These are phyloP conservation scores for Hypsopygia costalis DNA, from an alignment of 2,888 invertebrate species.

Conservation along the genomic window DNA sequence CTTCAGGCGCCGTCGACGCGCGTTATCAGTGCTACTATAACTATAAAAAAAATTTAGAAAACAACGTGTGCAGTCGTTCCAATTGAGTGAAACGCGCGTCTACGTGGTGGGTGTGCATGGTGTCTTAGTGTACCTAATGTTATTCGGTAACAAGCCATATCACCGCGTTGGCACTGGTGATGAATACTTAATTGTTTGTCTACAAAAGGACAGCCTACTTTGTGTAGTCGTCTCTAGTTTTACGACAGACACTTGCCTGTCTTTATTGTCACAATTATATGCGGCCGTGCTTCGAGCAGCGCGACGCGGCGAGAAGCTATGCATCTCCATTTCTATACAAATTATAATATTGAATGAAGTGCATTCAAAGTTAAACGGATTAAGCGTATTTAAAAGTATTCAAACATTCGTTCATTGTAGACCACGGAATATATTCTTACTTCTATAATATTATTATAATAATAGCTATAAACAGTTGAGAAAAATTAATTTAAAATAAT, in stretches of 20 bases:
- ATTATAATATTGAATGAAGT: constrained; percentile 40
- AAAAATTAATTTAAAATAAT: no score
- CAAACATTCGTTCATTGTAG: not conserved
- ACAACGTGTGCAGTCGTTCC: no score
- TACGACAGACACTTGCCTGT: constrained; percentile 69
- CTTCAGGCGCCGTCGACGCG: no score
- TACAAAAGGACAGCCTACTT: constrained; percentile 63
- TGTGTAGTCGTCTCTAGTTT: constrained; percentile 61
- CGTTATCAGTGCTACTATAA: no score
- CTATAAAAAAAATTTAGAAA: no score
- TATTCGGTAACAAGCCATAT: constrained; percentile 38
- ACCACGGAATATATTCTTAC: constrained; percentile 1
- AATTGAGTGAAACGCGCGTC: no score
- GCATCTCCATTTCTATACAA: not conserved
- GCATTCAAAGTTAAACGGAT: constrained; percentile 22
- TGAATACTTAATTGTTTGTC: constrained; percentile 65
- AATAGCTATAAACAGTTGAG: no score
- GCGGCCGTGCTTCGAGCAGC: constrained; percentile 34
- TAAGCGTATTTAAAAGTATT: no score
- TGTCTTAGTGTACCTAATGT: no score
- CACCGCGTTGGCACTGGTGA: constrained; percentile 38
- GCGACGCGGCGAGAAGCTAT: not conserved
- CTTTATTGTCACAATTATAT: constrained; percentile 65
- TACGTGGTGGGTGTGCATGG: no score
- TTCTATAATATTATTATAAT: no score